phyloP scores from a whole-genome alignment of 2,797 vertebrate genomes.

The Picus viridis region DNA sequence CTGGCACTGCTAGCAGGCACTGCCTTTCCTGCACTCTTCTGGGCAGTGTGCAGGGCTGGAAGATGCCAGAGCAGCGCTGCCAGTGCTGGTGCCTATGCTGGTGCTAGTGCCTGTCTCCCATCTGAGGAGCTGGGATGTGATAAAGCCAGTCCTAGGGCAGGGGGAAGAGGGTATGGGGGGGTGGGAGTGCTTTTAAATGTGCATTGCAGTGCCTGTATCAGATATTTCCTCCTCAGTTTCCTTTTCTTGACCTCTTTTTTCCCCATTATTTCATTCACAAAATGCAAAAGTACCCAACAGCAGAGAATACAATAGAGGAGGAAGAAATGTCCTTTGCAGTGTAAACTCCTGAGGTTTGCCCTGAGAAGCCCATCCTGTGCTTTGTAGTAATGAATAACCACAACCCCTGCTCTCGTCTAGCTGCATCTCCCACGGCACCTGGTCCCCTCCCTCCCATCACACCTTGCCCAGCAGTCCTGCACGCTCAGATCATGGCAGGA shows the following conservation, averaged over 20 bases:
- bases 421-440: neutral
- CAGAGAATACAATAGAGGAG: fast-evolving
- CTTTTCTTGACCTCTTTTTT: neutral
- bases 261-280: neutral
- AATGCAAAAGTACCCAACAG: neutral
- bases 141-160: neutral
- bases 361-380: neutral
- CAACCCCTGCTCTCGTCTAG: too few relatives aligned
- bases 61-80: fast-evolving
- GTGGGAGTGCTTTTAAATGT: neutral
- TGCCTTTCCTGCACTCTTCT: neutral
- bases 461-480: neutral
- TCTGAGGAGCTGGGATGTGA: neutral
- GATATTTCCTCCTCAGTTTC: neutral
- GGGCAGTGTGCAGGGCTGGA: fast-evolving
- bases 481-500: neutral
- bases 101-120: neutral
- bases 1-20: fast-evolving
- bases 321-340: neutral
- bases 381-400: neutral
- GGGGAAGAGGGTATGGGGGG: neutral
- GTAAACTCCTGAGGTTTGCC: neutral
- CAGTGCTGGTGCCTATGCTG: fast-evolving
- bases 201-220: neutral
- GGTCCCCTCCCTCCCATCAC: neutral